A percentile compares a stretch with the other conserved stretches of the same genome.
Evolutionary conservation across 2,888 invertebrate genomes (phyloP).

Genomic region (Cephus spinipes): DNA sequence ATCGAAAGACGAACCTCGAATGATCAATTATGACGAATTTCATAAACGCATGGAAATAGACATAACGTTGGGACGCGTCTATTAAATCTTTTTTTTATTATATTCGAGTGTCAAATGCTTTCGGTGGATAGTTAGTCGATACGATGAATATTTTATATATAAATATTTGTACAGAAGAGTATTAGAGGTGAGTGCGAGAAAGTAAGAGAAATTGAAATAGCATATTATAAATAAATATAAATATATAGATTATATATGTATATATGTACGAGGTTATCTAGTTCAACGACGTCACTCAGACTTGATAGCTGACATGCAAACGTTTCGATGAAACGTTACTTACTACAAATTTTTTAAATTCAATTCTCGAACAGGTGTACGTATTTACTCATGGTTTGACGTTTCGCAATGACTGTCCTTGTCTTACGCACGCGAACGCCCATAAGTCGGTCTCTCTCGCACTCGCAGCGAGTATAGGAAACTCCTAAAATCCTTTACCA

Average conservation of each 20-base stretch:
- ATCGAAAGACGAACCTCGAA: slow-evolving; percentile 1
- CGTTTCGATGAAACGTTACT: neutral
- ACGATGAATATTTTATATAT: slow-evolving; percentile 64
- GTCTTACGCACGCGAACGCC: neutral
- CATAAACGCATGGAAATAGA: neutral
- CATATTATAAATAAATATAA: slow-evolving; percentile 31
- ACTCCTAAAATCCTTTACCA: neutral
- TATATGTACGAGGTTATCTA: slow-evolving; percentile 7
- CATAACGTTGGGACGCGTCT: neutral
- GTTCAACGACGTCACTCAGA: neutral
- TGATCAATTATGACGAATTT: neutral
- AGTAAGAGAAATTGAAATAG: slow-evolving; percentile 25
- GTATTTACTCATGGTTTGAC: neutral
- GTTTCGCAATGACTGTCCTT: neutral
- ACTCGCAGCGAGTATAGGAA: neutral
- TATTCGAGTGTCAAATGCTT: neutral
- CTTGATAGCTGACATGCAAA: neutral
- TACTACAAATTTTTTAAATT: too few relatives aligned
- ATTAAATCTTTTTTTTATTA: neutral
- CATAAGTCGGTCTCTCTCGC: slow-evolving; percentile 9
- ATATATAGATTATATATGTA: slow-evolving; percentile 33
- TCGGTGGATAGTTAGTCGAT: slow-evolving; percentile 23
- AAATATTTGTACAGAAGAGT: slow-evolving; percentile 62
- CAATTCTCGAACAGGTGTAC: neutral
- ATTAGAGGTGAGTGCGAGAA: slow-evolving; percentile 11